A percentile compares a stretch with the other conserved stretches of the same genome.
Evolutionary conservation across 2,797 vertebrate species (phyloP).

Genomic region (Characodon lateralis): DNA sequence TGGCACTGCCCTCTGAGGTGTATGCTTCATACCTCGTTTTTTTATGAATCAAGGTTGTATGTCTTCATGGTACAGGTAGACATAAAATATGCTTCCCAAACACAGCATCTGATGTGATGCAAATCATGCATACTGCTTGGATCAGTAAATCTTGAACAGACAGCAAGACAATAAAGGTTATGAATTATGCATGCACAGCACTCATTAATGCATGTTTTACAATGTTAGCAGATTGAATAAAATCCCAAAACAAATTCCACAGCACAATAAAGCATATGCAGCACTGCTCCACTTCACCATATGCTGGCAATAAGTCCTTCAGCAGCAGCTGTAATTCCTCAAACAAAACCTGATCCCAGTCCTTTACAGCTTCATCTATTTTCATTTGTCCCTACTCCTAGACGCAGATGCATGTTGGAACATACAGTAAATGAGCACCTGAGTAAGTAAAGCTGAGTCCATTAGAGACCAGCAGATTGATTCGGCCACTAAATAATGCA

Average conservation of each 20-base stretch:
- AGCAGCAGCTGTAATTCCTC: slow-evolving; percentile 28
- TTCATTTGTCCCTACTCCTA: slow-evolving; percentile 21
- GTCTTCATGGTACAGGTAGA: slow-evolving; percentile 32
- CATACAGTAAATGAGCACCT: slow-evolving; percentile 65
- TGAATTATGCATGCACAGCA: slow-evolving; percentile 41
- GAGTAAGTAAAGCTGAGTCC: slow-evolving; percentile 77
- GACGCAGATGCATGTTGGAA: slow-evolving; percentile 46
- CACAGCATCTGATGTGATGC: slow-evolving; percentile 32
- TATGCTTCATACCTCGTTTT: slow-evolving; percentile 34
- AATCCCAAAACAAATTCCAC: slow-evolving; percentile 26
- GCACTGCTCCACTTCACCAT: slow-evolving; percentile 26
- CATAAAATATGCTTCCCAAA: slow-evolving; percentile 32
- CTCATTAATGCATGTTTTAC: slow-evolving; percentile 27
- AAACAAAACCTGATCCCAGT: slow-evolving; percentile 37
- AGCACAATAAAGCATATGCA: slow-evolving; percentile 19
- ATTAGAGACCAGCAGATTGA: slow-evolving; percentile 76
- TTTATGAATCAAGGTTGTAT: slow-evolving; percentile 17
- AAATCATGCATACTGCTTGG: slow-evolving; percentile 35
- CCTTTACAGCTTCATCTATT: slow-evolving; percentile 39
- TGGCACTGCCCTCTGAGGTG: slow-evolving; percentile 34
- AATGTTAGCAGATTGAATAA: slow-evolving; percentile 27
- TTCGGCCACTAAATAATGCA: slow-evolving; percentile 75
- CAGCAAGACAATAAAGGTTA: slow-evolving; percentile 24
- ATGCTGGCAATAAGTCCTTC: slow-evolving; percentile 45
- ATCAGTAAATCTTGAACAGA: slow-evolving; percentile 27